Evolutionary conservation across 2,888 invertebrate genomes (phyloP).

Genomic region (Thymelicus acteon): DNA sequence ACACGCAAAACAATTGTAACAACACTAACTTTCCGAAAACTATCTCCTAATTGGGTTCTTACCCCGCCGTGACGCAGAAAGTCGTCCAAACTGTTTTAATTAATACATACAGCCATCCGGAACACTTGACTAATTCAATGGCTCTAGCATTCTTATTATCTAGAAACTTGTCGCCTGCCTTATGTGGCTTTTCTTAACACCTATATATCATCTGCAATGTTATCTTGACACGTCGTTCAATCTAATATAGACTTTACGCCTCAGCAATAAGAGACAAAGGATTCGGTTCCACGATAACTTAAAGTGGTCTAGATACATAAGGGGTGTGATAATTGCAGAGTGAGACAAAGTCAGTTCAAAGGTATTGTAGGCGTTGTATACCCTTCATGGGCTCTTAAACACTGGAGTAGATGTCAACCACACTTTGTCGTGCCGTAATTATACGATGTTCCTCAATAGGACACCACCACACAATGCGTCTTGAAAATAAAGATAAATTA

Average conservation of each 20-base stretch:
- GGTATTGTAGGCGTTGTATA: slow-evolving; percentile 76
- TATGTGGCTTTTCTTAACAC: slow-evolving; percentile 58
- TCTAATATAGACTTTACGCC: slow-evolving; percentile 10
- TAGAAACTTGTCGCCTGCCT: slow-evolving; percentile 37
- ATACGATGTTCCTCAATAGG: slow-evolving; percentile 68
- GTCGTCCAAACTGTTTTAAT: slow-evolving; percentile 29
- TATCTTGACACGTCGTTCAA: neutral
- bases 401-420: slow-evolving; percentile 72
- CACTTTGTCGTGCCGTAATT: slow-evolving; percentile 76
- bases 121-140: slow-evolving; percentile 29
- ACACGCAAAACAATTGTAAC: neutral
- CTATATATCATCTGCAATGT: slow-evolving; percentile 45
- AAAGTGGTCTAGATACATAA: slow-evolving; percentile 63
- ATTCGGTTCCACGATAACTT: slow-evolving; percentile 40
- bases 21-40: neutral
- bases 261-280: slow-evolving; percentile 31
- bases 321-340: slow-evolving; percentile 81
- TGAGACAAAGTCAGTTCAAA: slow-evolving; percentile 82
- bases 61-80: slow-evolving; percentile 3
- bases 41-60: slow-evolving; percentile 28
- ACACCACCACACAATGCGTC: slow-evolving; percentile 64
- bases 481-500: slow-evolving; percentile 57
- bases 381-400: slow-evolving; percentile 77
- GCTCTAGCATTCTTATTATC: slow-evolving; percentile 36
- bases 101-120: slow-evolving; percentile 23